Evolutionary conservation across 2,797 vertebrate species (phyloP), one percentile per base, ranked within the genome.

Genomic region (Gadopsis marmoratus): DNA sequence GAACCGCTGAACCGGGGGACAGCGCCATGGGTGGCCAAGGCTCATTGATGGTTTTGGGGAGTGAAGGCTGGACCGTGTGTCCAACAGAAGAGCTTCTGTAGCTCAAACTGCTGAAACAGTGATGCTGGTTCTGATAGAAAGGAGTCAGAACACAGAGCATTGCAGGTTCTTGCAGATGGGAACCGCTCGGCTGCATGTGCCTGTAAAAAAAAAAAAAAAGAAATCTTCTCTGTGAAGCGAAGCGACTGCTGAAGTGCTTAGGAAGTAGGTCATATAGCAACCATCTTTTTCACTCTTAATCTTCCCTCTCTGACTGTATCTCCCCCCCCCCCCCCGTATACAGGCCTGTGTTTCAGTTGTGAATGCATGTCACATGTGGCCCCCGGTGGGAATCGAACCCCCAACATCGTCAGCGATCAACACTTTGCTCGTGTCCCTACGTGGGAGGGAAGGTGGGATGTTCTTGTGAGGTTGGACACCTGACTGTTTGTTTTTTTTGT

Each of bases 241-340:
- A 81, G 72, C 33, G 26, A 68, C 82, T 55, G 69, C 82, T 37
- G 82, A 91, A 66, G 76, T 79, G 76, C 86, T 90, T 11, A 88
- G 85, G 91, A 94, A 94, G 81, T 94, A 91, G 93, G 92, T 94
- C 93, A 93, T 69, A 85, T 71, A 85, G 83, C 86, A 80, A 14
- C 74, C 74, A 39, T 81, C 83, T 70, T 55, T 69, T 55, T 29
- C 61, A 55, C 81, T 82, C 64, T 50, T 86, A 86, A 86, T 89
- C 84, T 78, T 76, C 67, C 66, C 51, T 68, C 53, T 72, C 70
- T 60, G 33, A 59, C 71, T 78, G 37, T 75, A 70, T 48, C 48
- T 47, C 79, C 73, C 65, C 29, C 35, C 9, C 29, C 31, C 35
- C 35, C 6, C 45, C 16, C 55, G 51, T 63, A 70, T n/a, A 51